Conservation (phyloP, 1,140 invertebrate genomes). For the Neelides sp. region DNA sequence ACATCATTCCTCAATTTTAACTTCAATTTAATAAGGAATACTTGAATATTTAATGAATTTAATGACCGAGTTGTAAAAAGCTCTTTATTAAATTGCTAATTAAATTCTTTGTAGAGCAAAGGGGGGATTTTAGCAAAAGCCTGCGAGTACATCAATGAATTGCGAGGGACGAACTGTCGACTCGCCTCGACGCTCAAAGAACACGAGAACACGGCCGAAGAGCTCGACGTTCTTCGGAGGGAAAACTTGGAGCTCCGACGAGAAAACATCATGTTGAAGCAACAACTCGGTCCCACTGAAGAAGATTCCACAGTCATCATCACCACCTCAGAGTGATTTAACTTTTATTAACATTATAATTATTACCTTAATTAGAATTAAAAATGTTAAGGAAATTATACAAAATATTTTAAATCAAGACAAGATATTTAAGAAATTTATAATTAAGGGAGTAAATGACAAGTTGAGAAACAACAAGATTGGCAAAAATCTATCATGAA, state of each 20-base stretch:
- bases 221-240: constrained; percentile 44
- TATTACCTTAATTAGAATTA: too few relatives aligned
- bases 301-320: constrained; percentile 27
- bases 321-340: constrained; percentile 21
- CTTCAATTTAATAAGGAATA: not conserved
- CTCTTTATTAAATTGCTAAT: not conserved
- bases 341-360: too few relatives aligned
- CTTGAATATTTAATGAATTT: not conserved
- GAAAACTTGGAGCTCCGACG: constrained; percentile 47
- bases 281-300: constrained; percentile 36
- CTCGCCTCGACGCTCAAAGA: constrained; percentile 48
- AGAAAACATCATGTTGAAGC: constrained; percentile 46
- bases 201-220: constrained; percentile 46
- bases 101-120: constrained; percentile 59
- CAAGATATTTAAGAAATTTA: too few relatives aligned
- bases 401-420: too few relatives aligned
- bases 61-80: not conserved
- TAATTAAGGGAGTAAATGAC: too few relatives aligned
- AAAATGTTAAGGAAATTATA: too few relatives aligned
- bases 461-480: too few relatives aligned
- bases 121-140: constrained; percentile 90
- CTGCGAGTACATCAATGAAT: constrained; percentile 84
- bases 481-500: too few relatives aligned
- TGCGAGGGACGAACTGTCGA: constrained; percentile 61
- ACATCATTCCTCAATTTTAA: too few relatives aligned